Conservation (phyloP, 2,113 vertebrate species). For the Xyrauchen texanus region DNA sequence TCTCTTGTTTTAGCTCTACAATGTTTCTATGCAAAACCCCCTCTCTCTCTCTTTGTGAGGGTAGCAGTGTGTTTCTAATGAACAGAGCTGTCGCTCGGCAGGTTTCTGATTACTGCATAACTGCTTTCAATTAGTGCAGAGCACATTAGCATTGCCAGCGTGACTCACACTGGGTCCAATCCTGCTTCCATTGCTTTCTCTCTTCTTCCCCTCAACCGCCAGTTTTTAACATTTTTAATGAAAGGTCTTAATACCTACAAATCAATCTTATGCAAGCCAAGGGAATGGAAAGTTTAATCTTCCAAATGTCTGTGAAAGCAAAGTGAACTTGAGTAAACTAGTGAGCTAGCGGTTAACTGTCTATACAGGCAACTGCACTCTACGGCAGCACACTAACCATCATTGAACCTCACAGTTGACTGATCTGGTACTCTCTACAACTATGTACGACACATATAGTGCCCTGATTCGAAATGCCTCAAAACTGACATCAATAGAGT, state of each 20-base stretch:
- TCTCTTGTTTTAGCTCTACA: constrained; percentile 14
- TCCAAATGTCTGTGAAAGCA: neutral
- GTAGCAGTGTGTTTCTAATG: constrained; percentile 41
- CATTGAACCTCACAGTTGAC: too few relatives aligned
- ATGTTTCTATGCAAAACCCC: constrained; percentile 8
- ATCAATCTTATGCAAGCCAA: constrained; percentile 25
- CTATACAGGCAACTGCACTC: too few relatives aligned
- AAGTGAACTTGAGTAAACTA: neutral
- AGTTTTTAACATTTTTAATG: constrained; percentile 18
- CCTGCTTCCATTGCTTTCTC: constrained; percentile 27
- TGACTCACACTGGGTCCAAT: constrained; percentile 37
- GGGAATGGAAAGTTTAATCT: neutral
- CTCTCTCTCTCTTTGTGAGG: constrained; percentile 7
- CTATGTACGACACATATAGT: too few relatives aligned
- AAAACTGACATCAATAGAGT: too few relatives aligned
- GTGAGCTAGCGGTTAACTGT: neutral
- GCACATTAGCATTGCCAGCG: constrained; percentile 52
- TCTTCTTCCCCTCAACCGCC: too few relatives aligned
- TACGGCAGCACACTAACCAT: too few relatives aligned
- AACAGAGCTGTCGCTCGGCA: constrained; percentile 46
- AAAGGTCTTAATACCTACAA: neutral
- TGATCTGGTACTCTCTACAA: too few relatives aligned
- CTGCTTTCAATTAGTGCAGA: constrained; percentile 51
- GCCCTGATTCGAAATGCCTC: too few relatives aligned
- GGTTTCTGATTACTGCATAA: constrained; percentile 55